Base-by-base conservation (phyloP, 2,888 invertebrate genomes). In the Pyralis farinalis region DNA sequence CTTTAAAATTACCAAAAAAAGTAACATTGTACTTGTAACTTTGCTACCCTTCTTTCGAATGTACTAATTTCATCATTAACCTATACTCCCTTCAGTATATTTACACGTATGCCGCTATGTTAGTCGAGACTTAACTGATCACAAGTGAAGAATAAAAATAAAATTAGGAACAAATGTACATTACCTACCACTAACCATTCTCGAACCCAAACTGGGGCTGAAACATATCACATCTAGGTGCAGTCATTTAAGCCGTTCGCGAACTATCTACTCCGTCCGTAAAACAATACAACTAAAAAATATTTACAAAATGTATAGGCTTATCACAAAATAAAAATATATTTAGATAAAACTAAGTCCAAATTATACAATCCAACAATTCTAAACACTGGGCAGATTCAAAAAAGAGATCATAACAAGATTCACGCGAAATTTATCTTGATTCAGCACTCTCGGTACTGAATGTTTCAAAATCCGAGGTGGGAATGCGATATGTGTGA, bases 341-440 rank as follows among this genome's bases (percentile, higher is more conserved):
- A 60, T 62, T 63, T 63, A 70, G 68, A 65, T 73, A 73, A 71
- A 82, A 79, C 65, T 74, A 71, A 78, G 68, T 69, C 58, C 65
- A 72, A 69, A 74, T 74, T 70, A 71, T 74, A 77, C 72, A 79
- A 69, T 77, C 78, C 83, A 81, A 77, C 81, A 79, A 81, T 68
- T 73, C 61, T 69, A 78, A 74, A 81, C 88, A 88, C 87, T 87
- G 86, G 87, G 86, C 66, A 87, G 87, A 87, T 87, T 87, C 87
- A 71, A 73, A 66, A 70, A 77, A 78, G 87, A 88, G 88, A 87
- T 88, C 88, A 87, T 80, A 71, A 77, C 75, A 79, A 88, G 88
- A 88, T 88, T 87, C 88, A 82, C 69, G 68, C 77, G 68, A 69
- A 71, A 64, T 16, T 16, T 16, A 2, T 16, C 16, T 3, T 16